These are phyloP conservation scores for Melanaphis sacchari DNA, from an alignment of 1,140 invertebrate species.

Conservation along the genomic window DNA sequence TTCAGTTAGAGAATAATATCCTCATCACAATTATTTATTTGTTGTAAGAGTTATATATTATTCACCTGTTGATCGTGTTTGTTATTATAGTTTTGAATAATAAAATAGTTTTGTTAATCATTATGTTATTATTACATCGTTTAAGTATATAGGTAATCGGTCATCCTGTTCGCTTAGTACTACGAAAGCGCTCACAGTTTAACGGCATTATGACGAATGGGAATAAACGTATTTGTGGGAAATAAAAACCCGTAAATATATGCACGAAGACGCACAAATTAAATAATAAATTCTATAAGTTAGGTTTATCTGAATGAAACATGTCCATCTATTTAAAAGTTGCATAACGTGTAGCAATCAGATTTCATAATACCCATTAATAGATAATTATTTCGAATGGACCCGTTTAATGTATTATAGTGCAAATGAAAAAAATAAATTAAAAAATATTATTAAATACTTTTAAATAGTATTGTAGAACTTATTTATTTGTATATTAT, in stretches of 20 bases:
- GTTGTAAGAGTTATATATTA: background rate
- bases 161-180: background rate
- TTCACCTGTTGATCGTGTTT: background rate
- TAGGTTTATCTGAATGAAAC: background rate
- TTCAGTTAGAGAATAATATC: background rate
- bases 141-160: background rate
- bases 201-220: background rate
- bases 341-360: too few species aligned
- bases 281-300: background rate
- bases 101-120: background rate
- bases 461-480: too few species aligned
- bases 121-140: background rate
- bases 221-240: background rate
- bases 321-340: background rate
- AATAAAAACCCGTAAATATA: background rate
- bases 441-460: too few species aligned
- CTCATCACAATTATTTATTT: background rate
- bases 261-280: background rate
- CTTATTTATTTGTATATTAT: too few species aligned
- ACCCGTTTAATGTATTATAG: too few species aligned
- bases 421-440: too few species aligned
- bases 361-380: too few species aligned
- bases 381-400: too few species aligned
- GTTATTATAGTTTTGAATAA: background rate
- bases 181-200: background rate